phyloP scores from a whole-genome alignment of 2,888 invertebrate species.

The Synanthedon andrenaeformis region DNA sequence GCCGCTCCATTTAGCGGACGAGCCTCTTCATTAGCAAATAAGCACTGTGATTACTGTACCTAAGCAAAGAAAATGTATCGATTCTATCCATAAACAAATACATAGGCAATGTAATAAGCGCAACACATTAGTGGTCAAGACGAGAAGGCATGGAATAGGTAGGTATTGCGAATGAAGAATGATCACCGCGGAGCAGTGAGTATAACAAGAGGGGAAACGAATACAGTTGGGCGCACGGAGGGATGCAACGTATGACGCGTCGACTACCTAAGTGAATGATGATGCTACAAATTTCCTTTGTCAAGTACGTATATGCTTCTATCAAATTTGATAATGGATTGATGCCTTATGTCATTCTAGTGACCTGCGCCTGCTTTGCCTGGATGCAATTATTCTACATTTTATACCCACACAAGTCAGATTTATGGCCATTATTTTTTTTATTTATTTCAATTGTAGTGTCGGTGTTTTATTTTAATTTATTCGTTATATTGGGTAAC shows the following conservation, averaged over 20 bases:
- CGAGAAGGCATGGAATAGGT: conserved; percentile 23
- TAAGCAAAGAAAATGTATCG: background rate
- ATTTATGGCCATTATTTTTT: no score
- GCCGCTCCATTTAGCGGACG: background rate
- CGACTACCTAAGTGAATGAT: conserved; percentile 59
- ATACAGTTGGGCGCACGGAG: conserved; percentile 11
- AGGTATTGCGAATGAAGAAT: conserved; percentile 59
- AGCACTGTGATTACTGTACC: background rate
- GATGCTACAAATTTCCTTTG: conserved; percentile 10
- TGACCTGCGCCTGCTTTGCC: no score
- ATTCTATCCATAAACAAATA: no score
- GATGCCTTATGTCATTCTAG: no score
- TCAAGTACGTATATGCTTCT: background rate
- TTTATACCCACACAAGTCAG: no score
- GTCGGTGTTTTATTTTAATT: no score
- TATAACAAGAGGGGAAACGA: conserved; percentile 3
- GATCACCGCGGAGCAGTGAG: conserved; percentile 36
- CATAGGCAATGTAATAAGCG: no score
- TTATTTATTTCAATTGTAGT: no score
- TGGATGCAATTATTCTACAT: no score
- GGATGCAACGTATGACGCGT: conserved; percentile 38
- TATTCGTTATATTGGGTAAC: no score
- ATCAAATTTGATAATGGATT: no score
- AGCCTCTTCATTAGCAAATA: background rate
- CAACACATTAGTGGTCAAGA: conserved; percentile 26